Evolutionary conservation across 2,888 invertebrate genomes (phyloP).

Genomic region (Smittia aterrima): DNA sequence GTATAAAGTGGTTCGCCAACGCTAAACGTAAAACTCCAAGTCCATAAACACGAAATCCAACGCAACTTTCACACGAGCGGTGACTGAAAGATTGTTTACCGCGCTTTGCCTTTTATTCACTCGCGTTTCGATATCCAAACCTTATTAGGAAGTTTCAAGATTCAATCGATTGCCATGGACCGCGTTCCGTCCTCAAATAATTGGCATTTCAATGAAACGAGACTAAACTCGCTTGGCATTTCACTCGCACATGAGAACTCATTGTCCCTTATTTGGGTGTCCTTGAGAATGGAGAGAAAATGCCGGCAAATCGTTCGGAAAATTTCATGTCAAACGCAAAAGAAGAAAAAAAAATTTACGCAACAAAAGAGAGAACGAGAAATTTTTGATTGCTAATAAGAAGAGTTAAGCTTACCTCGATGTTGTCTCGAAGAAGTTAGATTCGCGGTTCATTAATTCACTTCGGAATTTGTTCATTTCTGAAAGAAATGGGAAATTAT

Average conservation of each 20-base stretch:
- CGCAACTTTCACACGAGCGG: not conserved
- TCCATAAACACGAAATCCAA: not conserved
- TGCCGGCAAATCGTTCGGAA: not conserved
- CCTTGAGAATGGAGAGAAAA: slow-evolving; percentile 4
- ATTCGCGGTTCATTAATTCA: slow-evolving; percentile 89
- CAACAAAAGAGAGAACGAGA: not conserved
- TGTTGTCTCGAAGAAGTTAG: slow-evolving; percentile 86
- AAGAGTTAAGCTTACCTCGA: slow-evolving; percentile 65
- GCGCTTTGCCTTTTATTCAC: not conserved
- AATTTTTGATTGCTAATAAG: not conserved
- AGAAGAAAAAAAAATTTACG: not conserved
- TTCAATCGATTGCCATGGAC: no score
- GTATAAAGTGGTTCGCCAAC: no score
- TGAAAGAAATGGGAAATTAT: not conserved
- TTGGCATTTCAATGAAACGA: not conserved
- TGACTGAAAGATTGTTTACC: not conserved
- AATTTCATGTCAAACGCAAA: not conserved
- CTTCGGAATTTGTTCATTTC: slow-evolving; percentile 39
- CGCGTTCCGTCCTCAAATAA: not conserved
- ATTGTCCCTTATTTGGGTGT: not conserved
- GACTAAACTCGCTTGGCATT: not conserved
- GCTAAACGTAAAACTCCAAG: not conserved
- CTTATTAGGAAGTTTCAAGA: not conserved
- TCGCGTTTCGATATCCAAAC: not conserved
- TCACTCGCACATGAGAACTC: not conserved